These are phyloP conservation scores for Lithobates sylvaticus DNA, from an alignment of 2,797 vertebrate species.

Conservation along the genomic window DNA sequence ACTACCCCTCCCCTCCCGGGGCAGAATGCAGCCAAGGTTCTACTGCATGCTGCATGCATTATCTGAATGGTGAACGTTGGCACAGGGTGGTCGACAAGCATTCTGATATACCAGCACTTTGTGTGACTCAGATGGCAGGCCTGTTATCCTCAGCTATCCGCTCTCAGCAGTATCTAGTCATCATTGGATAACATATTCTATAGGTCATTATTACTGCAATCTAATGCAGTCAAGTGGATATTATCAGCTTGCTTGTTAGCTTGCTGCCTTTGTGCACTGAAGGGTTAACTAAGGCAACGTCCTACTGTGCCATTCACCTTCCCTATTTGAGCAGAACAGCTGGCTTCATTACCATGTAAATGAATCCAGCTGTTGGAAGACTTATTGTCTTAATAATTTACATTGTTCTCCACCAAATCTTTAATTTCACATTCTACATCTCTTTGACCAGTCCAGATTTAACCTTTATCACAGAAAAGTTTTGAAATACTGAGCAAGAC, in stretches of 20 bases:
- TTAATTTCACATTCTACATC: constrained; percentile 41
- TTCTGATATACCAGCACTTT: too few species aligned
- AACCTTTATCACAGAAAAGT: constrained; percentile 38
- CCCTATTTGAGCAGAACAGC: constrained; percentile 43
- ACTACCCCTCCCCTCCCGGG: too few species aligned
- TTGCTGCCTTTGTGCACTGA: not conserved
- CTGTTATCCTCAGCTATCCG: not conserved
- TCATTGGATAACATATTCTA: not conserved
- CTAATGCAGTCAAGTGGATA: not conserved
- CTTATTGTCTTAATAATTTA: constrained; percentile 61
- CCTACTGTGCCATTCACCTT: constrained; percentile 40
- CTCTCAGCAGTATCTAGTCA: not conserved
- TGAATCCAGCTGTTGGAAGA: constrained; percentile 58
- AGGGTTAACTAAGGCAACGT: constrained; percentile 49
- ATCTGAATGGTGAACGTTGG: too few species aligned
- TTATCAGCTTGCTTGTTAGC: not conserved
- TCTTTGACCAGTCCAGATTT: constrained; percentile 52
- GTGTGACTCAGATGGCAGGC: too few species aligned
- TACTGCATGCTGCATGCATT: too few species aligned
- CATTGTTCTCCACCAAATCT: constrained; percentile 57
- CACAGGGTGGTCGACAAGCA: too few species aligned
- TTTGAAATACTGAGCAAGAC: not conserved
- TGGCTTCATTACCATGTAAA: constrained; percentile 60
- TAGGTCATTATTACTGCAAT: not conserved
- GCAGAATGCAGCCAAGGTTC: too few species aligned